phyloP scores from a whole-genome alignment of 1,140 invertebrate genomes.

The Caenorhabditis briggsae region DNA sequence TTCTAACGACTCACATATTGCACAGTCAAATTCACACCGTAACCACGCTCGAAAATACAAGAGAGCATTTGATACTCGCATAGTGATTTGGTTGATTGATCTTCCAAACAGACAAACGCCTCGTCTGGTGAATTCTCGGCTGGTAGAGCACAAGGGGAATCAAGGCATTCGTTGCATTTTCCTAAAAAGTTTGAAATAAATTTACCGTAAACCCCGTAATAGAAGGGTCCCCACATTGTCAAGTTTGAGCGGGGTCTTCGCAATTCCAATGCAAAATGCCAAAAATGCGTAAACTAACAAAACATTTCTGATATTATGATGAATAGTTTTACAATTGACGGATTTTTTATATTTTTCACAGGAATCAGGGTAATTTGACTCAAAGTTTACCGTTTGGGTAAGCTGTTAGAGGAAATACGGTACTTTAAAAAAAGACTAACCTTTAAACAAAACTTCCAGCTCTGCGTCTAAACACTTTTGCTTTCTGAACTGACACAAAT shows the following conservation, averaged over 20 bases:
- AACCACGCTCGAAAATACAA: constrained; percentile 71
- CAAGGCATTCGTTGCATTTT: constrained; percentile 69
- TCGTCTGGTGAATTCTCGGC: constrained; percentile 64
- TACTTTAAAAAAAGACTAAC: too few species aligned
- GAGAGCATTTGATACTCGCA: constrained; percentile 76
- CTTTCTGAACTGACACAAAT: constrained; percentile 67
- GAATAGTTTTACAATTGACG: too few species aligned
- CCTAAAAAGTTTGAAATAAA: constrained; percentile 57
- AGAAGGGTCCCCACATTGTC: too few species aligned
- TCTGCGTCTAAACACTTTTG: constrained; percentile 68
- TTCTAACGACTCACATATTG: constrained; percentile 66
- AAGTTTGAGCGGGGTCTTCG: too few species aligned
- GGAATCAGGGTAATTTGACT: too few species aligned
- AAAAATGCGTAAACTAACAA: not conserved
- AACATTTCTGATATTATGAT: not conserved
- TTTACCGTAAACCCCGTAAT: too few species aligned
- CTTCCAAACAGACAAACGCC: constrained; percentile 73
- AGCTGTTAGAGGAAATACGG: too few species aligned
- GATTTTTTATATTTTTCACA: too few species aligned
- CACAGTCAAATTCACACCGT: constrained; percentile 73
- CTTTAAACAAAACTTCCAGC: constrained; percentile 75
- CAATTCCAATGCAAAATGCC: too few species aligned
- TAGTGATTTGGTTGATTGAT: constrained; percentile 71
- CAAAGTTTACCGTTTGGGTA: too few species aligned
- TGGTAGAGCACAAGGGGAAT: constrained; percentile 67